phyloP scores from a whole-genome alignment of 2,113 vertebrate genomes.

The Galeopterus variegatus region DNA sequence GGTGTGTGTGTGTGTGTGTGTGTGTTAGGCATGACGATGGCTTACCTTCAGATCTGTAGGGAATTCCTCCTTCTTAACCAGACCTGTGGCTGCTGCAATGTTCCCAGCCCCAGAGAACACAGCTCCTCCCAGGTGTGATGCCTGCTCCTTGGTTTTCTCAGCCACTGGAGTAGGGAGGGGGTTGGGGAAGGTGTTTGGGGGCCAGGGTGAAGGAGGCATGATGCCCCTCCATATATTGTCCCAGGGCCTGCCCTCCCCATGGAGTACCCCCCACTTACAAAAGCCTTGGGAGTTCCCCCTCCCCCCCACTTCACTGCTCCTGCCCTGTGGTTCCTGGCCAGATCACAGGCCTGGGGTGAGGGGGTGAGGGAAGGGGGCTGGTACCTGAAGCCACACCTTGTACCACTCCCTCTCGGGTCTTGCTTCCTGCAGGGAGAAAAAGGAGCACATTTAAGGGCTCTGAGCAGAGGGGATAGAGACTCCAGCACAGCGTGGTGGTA shows the following conservation, averaged over 20 bases:
- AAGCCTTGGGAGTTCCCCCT: constrained; percentile 34
- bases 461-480: neutral
- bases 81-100: constrained; percentile 96
- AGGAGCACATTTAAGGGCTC: neutral
- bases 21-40: no score
- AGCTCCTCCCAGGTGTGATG: constrained; percentile 94
- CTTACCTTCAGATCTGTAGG: constrained; percentile 96
- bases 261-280: neutral
- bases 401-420: constrained; percentile 95
- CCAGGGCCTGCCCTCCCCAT: constrained; percentile 47
- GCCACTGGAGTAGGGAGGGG: constrained; percentile 91
- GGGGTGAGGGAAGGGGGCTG: rapidly evolving
- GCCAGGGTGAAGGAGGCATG: neutral
- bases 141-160: constrained; percentile 97
- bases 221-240: neutral
- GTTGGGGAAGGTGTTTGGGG: neutral
- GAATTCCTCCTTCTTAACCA: constrained; percentile 98
- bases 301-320: neutral
- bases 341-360: neutral
- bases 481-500: rapidly evolving
- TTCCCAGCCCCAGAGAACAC: constrained; percentile 95
- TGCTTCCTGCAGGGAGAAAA: constrained; percentile 92
- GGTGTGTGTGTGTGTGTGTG: neutral
- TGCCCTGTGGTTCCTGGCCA: neutral
- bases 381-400: constrained; percentile 96